Evolutionary conservation across 2,888 invertebrate genomes (phyloP).

Genomic region (Neelides folsomi): DNA sequence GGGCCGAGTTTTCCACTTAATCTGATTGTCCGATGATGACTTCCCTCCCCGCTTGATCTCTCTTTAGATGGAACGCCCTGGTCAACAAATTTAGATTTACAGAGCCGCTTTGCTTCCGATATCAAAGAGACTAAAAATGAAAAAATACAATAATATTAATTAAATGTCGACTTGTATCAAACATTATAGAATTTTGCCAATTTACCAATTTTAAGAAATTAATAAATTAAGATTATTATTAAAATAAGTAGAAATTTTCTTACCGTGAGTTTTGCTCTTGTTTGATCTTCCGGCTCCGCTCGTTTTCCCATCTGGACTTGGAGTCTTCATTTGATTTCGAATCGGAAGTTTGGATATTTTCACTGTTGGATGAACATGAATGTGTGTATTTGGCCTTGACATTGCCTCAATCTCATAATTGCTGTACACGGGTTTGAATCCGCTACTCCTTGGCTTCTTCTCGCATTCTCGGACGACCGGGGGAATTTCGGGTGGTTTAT

Average conservation of each 20-base stretch:
- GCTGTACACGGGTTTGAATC: not conserved
- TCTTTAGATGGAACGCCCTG: not conserved
- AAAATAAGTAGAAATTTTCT: too few relatives aligned
- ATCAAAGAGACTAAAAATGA: slow-evolving; percentile 10
- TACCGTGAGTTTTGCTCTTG: slow-evolving; percentile 16
- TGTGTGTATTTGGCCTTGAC: slow-evolving; percentile 12
- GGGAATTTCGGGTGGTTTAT: not conserved
- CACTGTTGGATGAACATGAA: slow-evolving; percentile 26
- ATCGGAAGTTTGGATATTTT: slow-evolving; percentile 30
- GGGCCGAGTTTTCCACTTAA: too few relatives aligned
- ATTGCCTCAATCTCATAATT: not conserved
- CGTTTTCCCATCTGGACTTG: slow-evolving; percentile 7
- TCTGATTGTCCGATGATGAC: too few relatives aligned
- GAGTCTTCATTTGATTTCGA: not conserved
- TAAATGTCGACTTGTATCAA: not conserved
- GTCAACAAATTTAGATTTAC: slow-evolving; percentile 5
- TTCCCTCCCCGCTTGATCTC: too few relatives aligned
- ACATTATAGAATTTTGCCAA: too few relatives aligned
- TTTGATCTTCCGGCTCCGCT: not conserved
- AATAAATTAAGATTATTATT: too few relatives aligned
- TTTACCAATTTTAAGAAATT: too few relatives aligned
- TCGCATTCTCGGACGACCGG: not conserved
- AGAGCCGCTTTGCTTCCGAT: slow-evolving; percentile 9
- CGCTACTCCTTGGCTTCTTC: not conserved
- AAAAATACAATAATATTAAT: not conserved